Percentiles rank a stretch among this genome's conserved stretches.
These are phyloP conservation scores for Perca flavescens DNA, from an alignment of 2,113 vertebrate genomes.

Conservation along the genomic window DNA sequence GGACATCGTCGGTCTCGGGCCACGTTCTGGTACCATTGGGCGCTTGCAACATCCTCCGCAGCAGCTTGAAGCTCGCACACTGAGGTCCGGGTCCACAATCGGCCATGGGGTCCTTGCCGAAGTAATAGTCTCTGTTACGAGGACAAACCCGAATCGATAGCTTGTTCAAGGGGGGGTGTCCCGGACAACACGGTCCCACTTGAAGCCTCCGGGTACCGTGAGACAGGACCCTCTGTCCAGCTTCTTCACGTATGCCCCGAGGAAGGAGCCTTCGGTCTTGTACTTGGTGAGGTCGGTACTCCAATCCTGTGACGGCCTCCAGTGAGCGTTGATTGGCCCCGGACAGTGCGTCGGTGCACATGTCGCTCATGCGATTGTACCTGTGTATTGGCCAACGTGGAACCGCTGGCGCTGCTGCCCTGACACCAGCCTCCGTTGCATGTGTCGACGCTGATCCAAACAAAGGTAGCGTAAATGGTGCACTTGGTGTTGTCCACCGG, in stretches of 20 bases:
- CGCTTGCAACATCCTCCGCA: neutral
- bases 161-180: constrained; percentile 1
- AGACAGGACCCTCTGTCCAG: neutral
- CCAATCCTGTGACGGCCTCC: neutral
- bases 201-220: neutral
- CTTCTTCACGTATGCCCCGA: neutral
- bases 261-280: accelerated
- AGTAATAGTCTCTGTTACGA: constrained; percentile 12
- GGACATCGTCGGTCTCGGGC: neutral
- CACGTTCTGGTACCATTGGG: accelerated
- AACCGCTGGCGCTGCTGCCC: neutral
- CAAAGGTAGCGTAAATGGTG: constrained; percentile 26
- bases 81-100: constrained; percentile 1
- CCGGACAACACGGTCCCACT: neutral
- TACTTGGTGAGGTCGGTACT: neutral
- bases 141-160: neutral
- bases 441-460: neutral
- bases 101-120: neutral
- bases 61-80: neutral
- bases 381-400: neutral
- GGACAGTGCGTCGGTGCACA: constrained; percentile 25
- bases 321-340: neutral
- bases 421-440: neutral
- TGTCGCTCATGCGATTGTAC: neutral
- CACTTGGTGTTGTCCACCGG: neutral